Base-by-base conservation (phyloP, 1,140 invertebrate species). In the Drosophila hydei region DNA sequence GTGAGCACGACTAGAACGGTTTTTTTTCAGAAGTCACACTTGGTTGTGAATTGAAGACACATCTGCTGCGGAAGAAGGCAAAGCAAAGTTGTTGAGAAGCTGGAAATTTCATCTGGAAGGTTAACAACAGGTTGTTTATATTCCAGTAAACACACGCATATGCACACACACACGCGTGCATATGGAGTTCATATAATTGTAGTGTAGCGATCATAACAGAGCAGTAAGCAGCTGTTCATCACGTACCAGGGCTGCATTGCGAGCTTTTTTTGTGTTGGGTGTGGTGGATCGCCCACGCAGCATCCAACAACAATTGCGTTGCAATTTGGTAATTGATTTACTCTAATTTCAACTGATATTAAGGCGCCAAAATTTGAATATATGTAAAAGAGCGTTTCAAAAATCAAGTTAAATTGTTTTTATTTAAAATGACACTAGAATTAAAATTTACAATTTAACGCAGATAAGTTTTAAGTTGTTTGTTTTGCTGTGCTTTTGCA, bases 371-470 rank as follows among this genome's bases (percentile, higher is more conserved):
- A 33, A 16, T 42, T 42, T 42, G 38, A 42, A 40, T 40, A 4
- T 40, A 9, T 7, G 27, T 1, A 30, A 33, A 12, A 33, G 9
- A 33, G 1, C 9, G n/a, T 43, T 56, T 30, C 5, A 23, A 33
- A 33, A 33, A 27, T 61, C 64, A 48, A 63, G 36, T 65, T 30
- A 21, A 59, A 19, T 52, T 42, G 21, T 38, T 77, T 74, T 63
- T 70, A 62, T 77, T 72, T 60, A 63, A 74, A 78, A 63, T 12
- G 64, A 70, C 55, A 55, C 67, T 87, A 74, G 43, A 68, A 51
- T 78, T 72, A 52, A 71, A 67, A 88, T 77, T 81, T 88, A 88
- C 83, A 78, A 27, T 72, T 80, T 58, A 56, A 81, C 78, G 69
- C 73, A 83, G 72, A 72, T 84, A 59, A 33, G 30, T 33, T 65